Conservation (phyloP, 2,797 vertebrate species). For the Sebastes nivosus region DNA sequence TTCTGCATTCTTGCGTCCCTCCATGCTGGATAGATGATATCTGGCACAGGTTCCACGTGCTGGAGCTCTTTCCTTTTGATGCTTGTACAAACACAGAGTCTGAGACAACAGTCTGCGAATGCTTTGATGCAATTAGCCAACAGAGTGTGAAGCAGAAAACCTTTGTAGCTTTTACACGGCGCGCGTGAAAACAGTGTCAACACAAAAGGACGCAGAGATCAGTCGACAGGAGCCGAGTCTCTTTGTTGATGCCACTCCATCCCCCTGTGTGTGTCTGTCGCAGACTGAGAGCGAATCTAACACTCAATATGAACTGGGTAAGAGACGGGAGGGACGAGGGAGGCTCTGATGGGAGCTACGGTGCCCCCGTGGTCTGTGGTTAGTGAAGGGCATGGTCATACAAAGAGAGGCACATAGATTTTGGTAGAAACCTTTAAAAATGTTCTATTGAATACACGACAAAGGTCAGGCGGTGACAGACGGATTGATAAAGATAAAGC, state of each 20-base stretch:
- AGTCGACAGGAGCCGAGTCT: slow-evolving; percentile 52
- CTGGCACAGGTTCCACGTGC: slow-evolving; percentile 60
- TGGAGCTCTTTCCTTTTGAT: slow-evolving; percentile 64
- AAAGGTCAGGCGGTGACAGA: slow-evolving; percentile 72
- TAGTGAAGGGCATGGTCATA: slow-evolving; percentile 61
- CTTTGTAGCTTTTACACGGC: slow-evolving; percentile 73
- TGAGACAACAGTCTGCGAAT: slow-evolving; percentile 68
- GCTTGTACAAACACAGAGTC: slow-evolving; percentile 66
- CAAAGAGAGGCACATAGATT: slow-evolving; percentile 48
- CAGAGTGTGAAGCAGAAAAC: slow-evolving; percentile 78
- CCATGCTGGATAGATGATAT: slow-evolving; percentile 62
- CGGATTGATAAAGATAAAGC: slow-evolving; percentile 56
- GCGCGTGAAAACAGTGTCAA: slow-evolving; percentile 54
- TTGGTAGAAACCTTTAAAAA: slow-evolving; percentile 57
- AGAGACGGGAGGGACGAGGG: slow-evolving; percentile 35
- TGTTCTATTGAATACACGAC: slow-evolving; percentile 56
- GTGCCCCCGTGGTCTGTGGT: slow-evolving; percentile 40
- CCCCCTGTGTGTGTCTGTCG: slow-evolving; percentile 53
- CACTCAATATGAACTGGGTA: slow-evolving; percentile 14
- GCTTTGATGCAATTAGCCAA: slow-evolving; percentile 81
- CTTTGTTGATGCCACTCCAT: slow-evolving; percentile 63
- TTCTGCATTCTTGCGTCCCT: slow-evolving; percentile 44
- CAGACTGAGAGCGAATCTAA: slow-evolving; percentile 43
- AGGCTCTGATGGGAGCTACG: slow-evolving; percentile 41
- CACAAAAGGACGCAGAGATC: slow-evolving; percentile 68